Evolutionary conservation across 2,797 vertebrate genomes (phyloP).

Genomic region (Mus caroli): DNA sequence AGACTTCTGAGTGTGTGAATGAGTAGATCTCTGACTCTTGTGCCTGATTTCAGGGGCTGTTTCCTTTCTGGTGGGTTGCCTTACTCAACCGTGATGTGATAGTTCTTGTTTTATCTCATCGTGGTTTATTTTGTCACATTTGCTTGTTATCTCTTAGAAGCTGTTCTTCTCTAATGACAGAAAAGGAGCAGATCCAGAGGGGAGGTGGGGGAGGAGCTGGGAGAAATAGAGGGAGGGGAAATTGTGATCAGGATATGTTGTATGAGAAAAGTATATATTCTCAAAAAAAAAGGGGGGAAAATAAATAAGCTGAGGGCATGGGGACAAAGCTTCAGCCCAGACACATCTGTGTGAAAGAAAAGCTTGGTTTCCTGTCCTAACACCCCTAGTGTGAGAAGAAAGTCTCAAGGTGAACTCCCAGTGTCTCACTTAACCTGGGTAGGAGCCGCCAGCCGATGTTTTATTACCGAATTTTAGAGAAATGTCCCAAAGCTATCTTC

Average conservation of each 20-base stretch:
- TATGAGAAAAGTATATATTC: background rate
- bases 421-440: background rate
- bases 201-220: background rate
- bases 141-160: background rate
- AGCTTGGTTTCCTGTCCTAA: background rate
- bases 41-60: background rate
- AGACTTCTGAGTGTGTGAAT: too few species aligned
- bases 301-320: background rate
- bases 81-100: background rate
- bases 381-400: background rate
- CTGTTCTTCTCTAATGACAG: background rate
- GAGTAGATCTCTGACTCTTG: too few species aligned
- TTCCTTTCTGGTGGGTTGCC: background rate
- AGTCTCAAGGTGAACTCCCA: background rate
- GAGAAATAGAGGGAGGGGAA: too few species aligned
- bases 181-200: too few species aligned
- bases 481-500: background rate
- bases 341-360: background rate
- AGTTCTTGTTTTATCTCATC: background rate
- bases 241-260: background rate
- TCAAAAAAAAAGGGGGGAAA: background rate
- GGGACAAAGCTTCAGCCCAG: background rate
- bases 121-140: background rate
- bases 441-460: background rate
- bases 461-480: conserved; percentile 9